A percentile compares a stretch with the other conserved stretches of the same genome.
phyloP scores from a whole-genome alignment of 2,888 invertebrate genomes.

The Campopleginae sp. region DNA sequence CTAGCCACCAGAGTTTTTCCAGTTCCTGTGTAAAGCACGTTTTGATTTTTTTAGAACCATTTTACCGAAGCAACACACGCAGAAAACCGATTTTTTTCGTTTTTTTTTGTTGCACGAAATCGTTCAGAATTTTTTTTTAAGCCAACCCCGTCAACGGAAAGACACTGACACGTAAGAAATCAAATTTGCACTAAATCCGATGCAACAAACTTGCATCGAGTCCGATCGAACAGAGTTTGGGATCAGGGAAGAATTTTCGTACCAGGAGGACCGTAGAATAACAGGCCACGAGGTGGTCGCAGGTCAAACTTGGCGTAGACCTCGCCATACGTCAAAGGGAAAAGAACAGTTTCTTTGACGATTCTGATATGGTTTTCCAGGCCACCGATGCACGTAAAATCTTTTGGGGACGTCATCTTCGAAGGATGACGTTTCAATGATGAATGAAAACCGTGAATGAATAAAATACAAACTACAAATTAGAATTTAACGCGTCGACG shows the following conservation, averaged over 20 bases:
- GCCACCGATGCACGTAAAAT: conserved; percentile 89
- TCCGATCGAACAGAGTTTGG: background rate
- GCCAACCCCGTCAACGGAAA: too few relatives aligned
- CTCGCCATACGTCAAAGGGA: conserved; percentile 95
- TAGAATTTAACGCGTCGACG: conserved; percentile 48
- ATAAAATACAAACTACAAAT: conserved; percentile 8
- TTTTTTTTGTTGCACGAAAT: too few relatives aligned
- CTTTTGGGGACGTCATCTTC: conserved; percentile 75
- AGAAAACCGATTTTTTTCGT: background rate
- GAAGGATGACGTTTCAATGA: conserved; percentile 20
- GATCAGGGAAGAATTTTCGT: conserved; percentile 62
- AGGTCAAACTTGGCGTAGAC: conserved; percentile 93
- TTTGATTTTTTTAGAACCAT: background rate
- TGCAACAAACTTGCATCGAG: background rate
- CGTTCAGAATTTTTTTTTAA: too few relatives aligned
- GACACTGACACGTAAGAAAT: too few relatives aligned
- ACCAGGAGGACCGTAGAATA: conserved; percentile 97
- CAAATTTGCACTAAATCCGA: too few relatives aligned
- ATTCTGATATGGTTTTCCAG: conserved; percentile 92
- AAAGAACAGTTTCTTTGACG: conserved; percentile 95
- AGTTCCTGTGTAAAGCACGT: conserved; percentile 87
- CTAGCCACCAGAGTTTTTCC: conserved; percentile 95
- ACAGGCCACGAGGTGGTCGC: conserved; percentile 93
- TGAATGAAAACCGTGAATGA: conserved; percentile 46
- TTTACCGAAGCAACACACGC: background rate